phyloP scores from a whole-genome alignment of 2,113 vertebrate genomes.

The Hippocampus comes region DNA sequence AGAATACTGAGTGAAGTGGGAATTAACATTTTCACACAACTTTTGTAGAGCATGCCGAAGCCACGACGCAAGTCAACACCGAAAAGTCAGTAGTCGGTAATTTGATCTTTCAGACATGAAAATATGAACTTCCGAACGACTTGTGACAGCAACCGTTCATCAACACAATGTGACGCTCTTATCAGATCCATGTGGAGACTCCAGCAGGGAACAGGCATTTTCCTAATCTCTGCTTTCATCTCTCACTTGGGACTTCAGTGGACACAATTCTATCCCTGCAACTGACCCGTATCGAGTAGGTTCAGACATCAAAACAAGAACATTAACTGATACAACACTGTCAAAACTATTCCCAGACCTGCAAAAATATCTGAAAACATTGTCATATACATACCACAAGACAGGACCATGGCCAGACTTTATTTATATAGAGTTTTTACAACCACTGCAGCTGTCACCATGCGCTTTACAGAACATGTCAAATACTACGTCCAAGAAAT shows the following conservation, averaged over 20 bases:
- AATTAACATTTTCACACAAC: constrained; percentile 18
- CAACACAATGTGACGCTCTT: constrained; percentile 47
- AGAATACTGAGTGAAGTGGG: constrained; percentile 8
- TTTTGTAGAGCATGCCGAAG: constrained; percentile 12
- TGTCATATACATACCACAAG: not conserved
- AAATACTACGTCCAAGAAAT: too few species aligned
- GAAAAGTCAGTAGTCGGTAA: constrained; percentile 34
- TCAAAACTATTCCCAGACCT: not conserved
- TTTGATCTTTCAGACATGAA: constrained; percentile 43
- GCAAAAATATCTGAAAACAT: not conserved
- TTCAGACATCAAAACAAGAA: not conserved
- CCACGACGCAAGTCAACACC: constrained; percentile 27
- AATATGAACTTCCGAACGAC: constrained; percentile 43
- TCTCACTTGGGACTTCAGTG: constrained; percentile 31
- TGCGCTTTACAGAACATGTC: too few species aligned
- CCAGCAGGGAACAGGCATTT: constrained; percentile 48
- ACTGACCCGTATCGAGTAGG: not conserved
- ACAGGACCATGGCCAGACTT: too few species aligned
- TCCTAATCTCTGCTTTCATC: constrained; percentile 38
- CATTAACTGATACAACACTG: not conserved
- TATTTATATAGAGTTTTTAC: too few species aligned
- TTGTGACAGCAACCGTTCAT: constrained; percentile 52
- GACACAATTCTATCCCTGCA: constrained; percentile 27
- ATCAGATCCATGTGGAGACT: constrained; percentile 64
- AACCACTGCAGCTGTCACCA: too few species aligned